A percentile compares a stretch with the other conserved stretches of the same genome.
These are phyloP conservation scores for Spodoptera littoralis DNA, from an alignment of 2,888 invertebrate genomes.

Conservation along the genomic window DNA sequence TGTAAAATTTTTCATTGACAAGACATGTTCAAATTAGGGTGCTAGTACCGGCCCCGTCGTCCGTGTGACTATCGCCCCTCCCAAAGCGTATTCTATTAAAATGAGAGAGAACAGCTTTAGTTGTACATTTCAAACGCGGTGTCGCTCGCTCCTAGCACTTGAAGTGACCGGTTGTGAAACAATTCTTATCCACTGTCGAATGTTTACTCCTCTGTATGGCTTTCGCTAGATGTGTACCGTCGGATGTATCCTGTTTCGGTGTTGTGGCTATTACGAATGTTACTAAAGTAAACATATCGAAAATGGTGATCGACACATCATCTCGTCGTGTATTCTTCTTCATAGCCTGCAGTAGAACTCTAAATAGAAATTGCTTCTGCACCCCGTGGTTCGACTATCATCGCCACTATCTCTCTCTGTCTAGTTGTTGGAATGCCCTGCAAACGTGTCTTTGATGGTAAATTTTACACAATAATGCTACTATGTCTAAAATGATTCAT, in stretches of 20 bases:
- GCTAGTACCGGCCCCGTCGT: conserved; percentile 67
- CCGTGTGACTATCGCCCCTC: conserved; percentile 84
- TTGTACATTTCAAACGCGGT: conserved; percentile 72
- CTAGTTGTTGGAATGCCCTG: conserved; percentile 61
- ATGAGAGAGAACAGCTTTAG: conserved; percentile 71
- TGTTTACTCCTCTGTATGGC: conserved; percentile 76
- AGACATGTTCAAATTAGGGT: conserved; percentile 46
- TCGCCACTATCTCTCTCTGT: conserved; percentile 61
- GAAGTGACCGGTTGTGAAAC: conserved; percentile 61
- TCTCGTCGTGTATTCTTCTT: conserved; percentile 62
- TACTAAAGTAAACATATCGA: conserved; percentile 74
- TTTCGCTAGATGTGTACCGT: conserved; percentile 76
- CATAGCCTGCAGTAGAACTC: conserved; percentile 63
- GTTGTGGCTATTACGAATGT: conserved; percentile 74
- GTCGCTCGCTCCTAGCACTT: conserved; percentile 49
- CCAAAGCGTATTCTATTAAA: conserved; percentile 76
- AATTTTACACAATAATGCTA: conserved; percentile 74
- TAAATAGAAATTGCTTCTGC: conserved; percentile 66
- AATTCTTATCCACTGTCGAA: conserved; percentile 59
- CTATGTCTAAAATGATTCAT: conserved; percentile 76
- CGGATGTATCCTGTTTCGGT: conserved; percentile 70
- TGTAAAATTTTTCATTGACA: conserved; percentile 72
- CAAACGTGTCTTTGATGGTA: conserved; percentile 60
- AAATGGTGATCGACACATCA: conserved; percentile 76
- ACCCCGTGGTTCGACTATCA: conserved; percentile 52